Evolutionary conservation across 1,140 invertebrate genomes (phyloP).

Genomic region (Streblospio benedicti): DNA sequence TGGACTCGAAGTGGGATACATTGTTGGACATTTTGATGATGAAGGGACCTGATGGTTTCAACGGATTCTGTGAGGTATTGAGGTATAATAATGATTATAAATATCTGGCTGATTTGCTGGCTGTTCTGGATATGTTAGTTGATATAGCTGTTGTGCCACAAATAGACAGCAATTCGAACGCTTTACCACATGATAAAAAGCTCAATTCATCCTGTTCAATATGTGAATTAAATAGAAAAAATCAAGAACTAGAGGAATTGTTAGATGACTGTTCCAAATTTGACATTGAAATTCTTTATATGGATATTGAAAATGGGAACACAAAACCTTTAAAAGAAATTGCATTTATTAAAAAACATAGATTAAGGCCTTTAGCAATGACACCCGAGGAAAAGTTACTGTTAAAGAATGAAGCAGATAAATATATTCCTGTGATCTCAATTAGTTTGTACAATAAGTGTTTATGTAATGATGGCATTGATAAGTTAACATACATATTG

Average conservation of each 20-base stretch:
- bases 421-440: neutral
- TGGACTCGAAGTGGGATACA: neutral
- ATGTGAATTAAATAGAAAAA: neutral
- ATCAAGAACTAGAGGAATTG: neutral
- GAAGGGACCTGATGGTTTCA: neutral
- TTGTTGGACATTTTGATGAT: constrained; percentile 3
- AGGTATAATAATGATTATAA: neutral
- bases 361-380: neutral
- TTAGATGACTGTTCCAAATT: constrained; percentile 6
- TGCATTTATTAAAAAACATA: neutral
- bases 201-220: neutral
- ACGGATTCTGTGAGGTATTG: neutral
- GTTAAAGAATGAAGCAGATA: neutral
- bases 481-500: neutral
- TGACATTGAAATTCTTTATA: constrained; percentile 12
- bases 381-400: neutral
- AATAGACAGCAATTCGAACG: neutral
- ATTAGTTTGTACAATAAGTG: constrained; percentile 8
- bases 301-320: constrained; percentile 9
- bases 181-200: neutral
- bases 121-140: constrained; percentile 1
- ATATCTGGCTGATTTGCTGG: constrained; percentile 4
- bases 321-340: constrained; percentile 5
- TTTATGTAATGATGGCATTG: neutral
- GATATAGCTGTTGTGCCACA: neutral